Percentiles rank a stretch among this genome's conserved stretches.
These are phyloP conservation scores for Anguilla rostrata DNA, from an alignment of 2,113 vertebrate genomes.

Conservation along the genomic window DNA sequence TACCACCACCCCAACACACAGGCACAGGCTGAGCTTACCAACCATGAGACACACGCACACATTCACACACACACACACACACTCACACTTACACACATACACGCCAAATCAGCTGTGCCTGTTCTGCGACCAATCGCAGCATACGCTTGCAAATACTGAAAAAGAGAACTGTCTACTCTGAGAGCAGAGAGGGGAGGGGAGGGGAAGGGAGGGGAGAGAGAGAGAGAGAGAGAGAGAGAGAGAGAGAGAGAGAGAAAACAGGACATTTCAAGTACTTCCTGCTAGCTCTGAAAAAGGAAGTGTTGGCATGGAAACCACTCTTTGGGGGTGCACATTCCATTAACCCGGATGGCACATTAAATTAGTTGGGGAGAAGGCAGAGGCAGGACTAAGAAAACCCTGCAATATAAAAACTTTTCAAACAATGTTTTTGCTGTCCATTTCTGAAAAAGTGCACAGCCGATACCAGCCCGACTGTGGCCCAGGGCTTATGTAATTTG, in stretches of 20 bases:
- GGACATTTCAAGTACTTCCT: conserved; percentile 26
- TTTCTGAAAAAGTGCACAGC: not conserved
- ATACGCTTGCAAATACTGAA: conserved; percentile 30
- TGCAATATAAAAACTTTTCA: not conserved
- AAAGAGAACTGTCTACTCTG: conserved; percentile 63
- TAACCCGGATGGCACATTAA: conserved; percentile 13
- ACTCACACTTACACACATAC: conserved; percentile 1
- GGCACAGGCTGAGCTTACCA: not conserved
- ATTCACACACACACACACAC: conserved; percentile 28
- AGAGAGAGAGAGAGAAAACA: conserved; percentile 4
- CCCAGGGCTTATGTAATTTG: not conserved
- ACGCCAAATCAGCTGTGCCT: conserved; percentile 45
- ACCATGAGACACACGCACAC: conserved; percentile 32
- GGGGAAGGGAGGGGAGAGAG: not conserved
- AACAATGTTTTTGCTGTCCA: not conserved
- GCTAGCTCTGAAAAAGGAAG: conserved; percentile 24
- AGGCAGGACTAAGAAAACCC: not conserved
- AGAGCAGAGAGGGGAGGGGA: conserved; percentile 28
- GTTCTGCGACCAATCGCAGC: conserved; percentile 40
- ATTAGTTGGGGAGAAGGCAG: not conserved
- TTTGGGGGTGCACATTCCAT: conserved; percentile 1
- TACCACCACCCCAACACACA: not conserved
- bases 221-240: not conserved
- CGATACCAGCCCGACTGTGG: not conserved
- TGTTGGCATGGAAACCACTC: conserved; percentile 11